Conservation (phyloP, 2,113 vertebrate species). For the Tonatia bakeri region DNA sequence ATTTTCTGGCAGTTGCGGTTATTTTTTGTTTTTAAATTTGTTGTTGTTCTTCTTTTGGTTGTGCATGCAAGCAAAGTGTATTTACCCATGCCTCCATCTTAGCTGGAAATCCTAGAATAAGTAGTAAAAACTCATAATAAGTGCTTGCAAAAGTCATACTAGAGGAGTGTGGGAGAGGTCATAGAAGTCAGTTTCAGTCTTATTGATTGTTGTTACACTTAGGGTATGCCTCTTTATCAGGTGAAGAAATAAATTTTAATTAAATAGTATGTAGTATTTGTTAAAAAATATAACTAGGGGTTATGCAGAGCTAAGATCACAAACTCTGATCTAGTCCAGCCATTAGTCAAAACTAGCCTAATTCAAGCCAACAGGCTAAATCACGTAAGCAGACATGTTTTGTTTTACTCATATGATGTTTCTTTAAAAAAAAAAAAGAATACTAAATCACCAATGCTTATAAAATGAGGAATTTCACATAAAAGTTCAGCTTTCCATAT, state of each 20-base stretch:
- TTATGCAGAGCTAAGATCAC: not conserved
- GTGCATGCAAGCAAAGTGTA: no score
- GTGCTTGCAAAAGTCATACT: not conserved
- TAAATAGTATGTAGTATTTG: not conserved
- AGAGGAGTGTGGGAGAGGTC: not conserved
- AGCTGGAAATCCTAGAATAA: not conserved
- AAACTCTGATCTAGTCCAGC: not conserved
- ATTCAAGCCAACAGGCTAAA: not conserved
- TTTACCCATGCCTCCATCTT: no score
- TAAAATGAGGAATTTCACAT: not conserved
- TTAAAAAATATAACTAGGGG: not conserved
- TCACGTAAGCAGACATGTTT: not conserved
- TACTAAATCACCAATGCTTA: not conserved
- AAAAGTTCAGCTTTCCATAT: not conserved
- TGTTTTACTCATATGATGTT: not conserved
- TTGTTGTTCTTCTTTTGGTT: no score
- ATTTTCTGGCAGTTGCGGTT: no score
- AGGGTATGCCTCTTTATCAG: not conserved
- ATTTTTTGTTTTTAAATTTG: no score
- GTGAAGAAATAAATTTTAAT: not conserved
- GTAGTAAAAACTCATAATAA: slow-evolving; percentile 27
- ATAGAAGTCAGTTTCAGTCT: not conserved
- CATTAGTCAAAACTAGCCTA: not conserved
- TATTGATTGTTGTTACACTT: not conserved
- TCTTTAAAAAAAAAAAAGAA: not conserved